Base-by-base conservation (phyloP, 2,888 invertebrate genomes). In the Sturmia bella region DNA sequence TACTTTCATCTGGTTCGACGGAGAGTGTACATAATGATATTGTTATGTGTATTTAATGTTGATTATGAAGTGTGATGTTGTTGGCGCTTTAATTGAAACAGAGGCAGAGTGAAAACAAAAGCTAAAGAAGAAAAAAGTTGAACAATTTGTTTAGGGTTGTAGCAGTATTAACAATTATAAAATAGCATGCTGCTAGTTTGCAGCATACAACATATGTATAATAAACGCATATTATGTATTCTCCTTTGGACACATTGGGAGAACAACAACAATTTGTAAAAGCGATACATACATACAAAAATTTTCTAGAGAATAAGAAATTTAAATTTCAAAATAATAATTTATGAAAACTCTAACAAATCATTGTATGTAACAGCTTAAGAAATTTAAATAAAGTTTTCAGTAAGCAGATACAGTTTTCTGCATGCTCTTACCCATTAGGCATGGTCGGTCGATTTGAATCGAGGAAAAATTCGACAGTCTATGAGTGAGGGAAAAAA, bases 111-210 rank as follows among this genome's bases (percentile, higher is more conserved):
- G 6, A 48, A n/a, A 74, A 39, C 7, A 50, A 32, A 52, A 32
- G 32, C 32, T 1, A 32, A 32, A 32, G 5, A 6, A 32, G 17
- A 52, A 54, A 43, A 45, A 19, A 56, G 32, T 48, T 39, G 39
- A 63, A 73, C 73, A 75, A 66, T 39, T 74, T 74, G 56, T 66
- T 57, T 75, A n/a, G 48, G 48, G 48, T 56, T 66, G 57, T 41
- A 50, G 39, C 32, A 52, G 41, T 21, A 41, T 19, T n/a, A 75
- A 75, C 41, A 57, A 50, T 57, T 66, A 66, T 17, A 50, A 24
- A 74, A 50, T 57, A 57, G 21, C 57, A 75, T 48, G 74, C 48
- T 59, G 74, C 39, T 19, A 13, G n/a, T 39, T 15, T 66, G 66
- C 19, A 17, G 32, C 57, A 50, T 75, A 64, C 56, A 74, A 75